These are phyloP conservation scores for Brienomyrus brachyistius DNA, from an alignment of 2,113 vertebrate species.

Conservation along the genomic window DNA sequence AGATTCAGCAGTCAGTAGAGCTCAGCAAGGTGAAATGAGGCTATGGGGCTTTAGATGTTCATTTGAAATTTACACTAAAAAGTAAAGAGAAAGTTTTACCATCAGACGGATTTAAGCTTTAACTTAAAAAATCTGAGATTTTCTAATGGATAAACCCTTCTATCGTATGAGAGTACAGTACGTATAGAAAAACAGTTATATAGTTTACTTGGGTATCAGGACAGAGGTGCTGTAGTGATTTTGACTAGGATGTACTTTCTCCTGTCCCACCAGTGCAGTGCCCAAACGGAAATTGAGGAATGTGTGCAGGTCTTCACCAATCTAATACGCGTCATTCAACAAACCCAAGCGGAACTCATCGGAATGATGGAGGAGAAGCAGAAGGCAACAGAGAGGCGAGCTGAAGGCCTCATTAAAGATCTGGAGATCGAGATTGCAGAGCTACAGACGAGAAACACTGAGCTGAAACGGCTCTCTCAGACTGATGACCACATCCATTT, in stretches of 20 bases:
- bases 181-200: background rate
- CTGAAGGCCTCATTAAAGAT: conserved; percentile 45
- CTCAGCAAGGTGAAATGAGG: conserved; percentile 53
- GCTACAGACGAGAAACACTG: conserved; percentile 47
- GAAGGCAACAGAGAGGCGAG: conserved; percentile 45
- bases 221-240: background rate
- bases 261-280: conserved; percentile 44
- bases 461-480: conserved; percentile 52
- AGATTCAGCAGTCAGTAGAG: conserved; percentile 54
- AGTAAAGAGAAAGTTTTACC: background rate
- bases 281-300: conserved; percentile 53
- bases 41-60: background rate
- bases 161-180: background rate
- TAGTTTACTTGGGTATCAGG: background rate
- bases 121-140: background rate
- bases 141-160: background rate
- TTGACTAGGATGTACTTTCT: background rate
- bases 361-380: conserved; percentile 58
- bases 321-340: conserved; percentile 55
- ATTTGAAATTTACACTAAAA: background rate
- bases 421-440: conserved; percentile 57
- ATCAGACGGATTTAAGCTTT: background rate
- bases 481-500: conserved; percentile 65
- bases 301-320: conserved; percentile 55
- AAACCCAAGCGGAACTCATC: conserved; percentile 53